Evolutionary conservation across 2,113 vertebrate species (phyloP).

Genomic region (Turdus rufiventris): DNA sequence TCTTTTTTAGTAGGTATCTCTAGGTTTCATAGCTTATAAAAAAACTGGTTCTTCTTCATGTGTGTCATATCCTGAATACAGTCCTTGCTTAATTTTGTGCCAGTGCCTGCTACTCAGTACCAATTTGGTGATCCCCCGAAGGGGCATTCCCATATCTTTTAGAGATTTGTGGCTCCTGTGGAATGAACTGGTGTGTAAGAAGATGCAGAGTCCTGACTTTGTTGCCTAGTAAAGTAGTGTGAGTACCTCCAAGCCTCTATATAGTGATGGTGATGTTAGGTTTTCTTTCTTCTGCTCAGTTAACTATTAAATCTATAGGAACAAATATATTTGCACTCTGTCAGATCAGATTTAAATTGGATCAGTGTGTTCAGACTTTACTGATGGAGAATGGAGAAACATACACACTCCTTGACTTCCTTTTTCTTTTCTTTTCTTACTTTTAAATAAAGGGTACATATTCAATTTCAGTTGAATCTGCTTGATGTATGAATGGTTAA

Average conservation of each 20-base stretch:
- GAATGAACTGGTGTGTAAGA: not conserved
- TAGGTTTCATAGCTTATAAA: not conserved
- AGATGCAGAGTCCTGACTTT: not conserved
- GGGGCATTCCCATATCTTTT: rapidly evolving
- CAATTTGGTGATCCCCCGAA: not conserved
- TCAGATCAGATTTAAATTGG: not conserved
- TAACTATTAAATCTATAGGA: not conserved
- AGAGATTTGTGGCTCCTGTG: not conserved
- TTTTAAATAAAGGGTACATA: not conserved
- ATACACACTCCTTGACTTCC: not conserved
- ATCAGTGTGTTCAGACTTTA: not conserved
- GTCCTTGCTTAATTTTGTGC: not conserved
- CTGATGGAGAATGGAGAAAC: not conserved
- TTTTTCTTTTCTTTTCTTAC: not conserved
- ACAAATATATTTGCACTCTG: not conserved
- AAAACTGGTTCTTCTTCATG: not conserved
- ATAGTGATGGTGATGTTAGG: not conserved
- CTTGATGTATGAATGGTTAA: not conserved
- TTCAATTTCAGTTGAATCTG: not conserved
- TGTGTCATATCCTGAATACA: not conserved
- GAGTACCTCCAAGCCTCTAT: not conserved
- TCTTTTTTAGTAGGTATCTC: not conserved
- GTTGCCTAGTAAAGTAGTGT: not conserved
- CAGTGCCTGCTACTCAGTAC: not conserved
- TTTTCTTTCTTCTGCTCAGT: not conserved